Base-by-base conservation (phyloP, 2,888 invertebrate species). In the Hydropsyche betteni region DNA sequence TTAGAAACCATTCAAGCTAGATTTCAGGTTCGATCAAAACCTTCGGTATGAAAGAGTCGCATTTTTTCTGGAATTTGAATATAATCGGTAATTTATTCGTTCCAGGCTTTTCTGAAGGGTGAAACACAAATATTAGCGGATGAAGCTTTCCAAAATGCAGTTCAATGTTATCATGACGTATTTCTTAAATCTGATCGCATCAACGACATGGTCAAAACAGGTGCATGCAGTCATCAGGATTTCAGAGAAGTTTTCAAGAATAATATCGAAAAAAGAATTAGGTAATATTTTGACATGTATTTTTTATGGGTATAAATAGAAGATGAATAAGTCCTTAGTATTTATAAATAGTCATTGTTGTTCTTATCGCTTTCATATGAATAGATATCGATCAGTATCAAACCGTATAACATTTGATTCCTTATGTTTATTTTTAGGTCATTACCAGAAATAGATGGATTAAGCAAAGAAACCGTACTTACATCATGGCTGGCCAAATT, bases 401-500 rank as follows among this genome's bases (percentile, higher is more conserved):
- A 44, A 8, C 7, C 44, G 10, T 8, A 44, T 6, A 44, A 44
- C 10, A 10, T 44, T 10, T 44, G 69, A 44, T 44, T 44, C 6
- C 10, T 44, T 6, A 44, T 10, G 44, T 10, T 10, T 44, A 44
- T 44, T 83, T 84, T 68, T 84, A 93, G 97, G 86, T 97, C 97
- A 83, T 90, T 99, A 83, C 99, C 99, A 80, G 99, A 99, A 90
- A 99, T 99, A 84, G 99, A 99, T 87, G 99, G 99, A 80, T 88
- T 99, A 81, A 98, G 97, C 87, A 99, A 99, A 88, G 99, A 99
- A 87, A 99, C 98, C 64, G 99, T 99, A 58, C 89, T 99, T 80
- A 97, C 97, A 80, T 98, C 98, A 64, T 99, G 99, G 99, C 94
- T 99, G 92, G 97, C 98, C 75, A 99, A 98, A 86, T 99, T 98